These are phyloP conservation scores for Agonopterix alstromeriana DNA, from an alignment of 2,888 invertebrate species.

Conservation along the genomic window DNA sequence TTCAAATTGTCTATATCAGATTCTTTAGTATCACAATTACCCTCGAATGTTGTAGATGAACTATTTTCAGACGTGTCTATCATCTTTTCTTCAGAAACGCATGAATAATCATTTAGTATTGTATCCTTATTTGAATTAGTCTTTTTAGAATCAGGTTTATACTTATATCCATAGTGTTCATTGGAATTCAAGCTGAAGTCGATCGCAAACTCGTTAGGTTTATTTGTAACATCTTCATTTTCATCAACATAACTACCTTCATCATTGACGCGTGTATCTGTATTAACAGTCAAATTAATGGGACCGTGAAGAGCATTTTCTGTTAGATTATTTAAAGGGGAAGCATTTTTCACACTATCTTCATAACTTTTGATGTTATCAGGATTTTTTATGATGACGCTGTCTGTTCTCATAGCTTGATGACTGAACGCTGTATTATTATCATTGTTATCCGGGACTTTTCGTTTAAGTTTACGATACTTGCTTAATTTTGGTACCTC, in stretches of 20 bases:
- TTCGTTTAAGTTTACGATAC: slow-evolving; percentile 48
- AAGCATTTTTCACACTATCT: slow-evolving; percentile 3
- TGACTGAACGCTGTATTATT: slow-evolving; percentile 13
- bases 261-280: slow-evolving; percentile 6
- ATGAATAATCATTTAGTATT: neutral
- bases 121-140: neutral
- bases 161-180: slow-evolving; percentile 6
- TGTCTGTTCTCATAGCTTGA: slow-evolving; percentile 49
- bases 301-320: slow-evolving; percentile 17
- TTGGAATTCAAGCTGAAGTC: slow-evolving; percentile 52
- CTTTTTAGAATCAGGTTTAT: neutral
- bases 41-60: neutral
- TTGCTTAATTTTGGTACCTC: slow-evolving; percentile 56
- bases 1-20: no score
- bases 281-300: slow-evolving; percentile 37
- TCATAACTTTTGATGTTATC: slow-evolving; percentile 46
- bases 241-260: slow-evolving; percentile 1
- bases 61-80: neutral
- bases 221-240: slow-evolving; percentile 7
- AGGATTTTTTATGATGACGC: slow-evolving; percentile 70
- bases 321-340: slow-evolving; percentile 5
- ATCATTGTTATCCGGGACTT: slow-evolving; percentile 20
- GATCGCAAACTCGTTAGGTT: slow-evolving; percentile 34
- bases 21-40: no score
- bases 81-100: neutral